These are phyloP conservation scores for Grus americana DNA, from an alignment of 2,113 vertebrate genomes.

Conservation along the genomic window DNA sequence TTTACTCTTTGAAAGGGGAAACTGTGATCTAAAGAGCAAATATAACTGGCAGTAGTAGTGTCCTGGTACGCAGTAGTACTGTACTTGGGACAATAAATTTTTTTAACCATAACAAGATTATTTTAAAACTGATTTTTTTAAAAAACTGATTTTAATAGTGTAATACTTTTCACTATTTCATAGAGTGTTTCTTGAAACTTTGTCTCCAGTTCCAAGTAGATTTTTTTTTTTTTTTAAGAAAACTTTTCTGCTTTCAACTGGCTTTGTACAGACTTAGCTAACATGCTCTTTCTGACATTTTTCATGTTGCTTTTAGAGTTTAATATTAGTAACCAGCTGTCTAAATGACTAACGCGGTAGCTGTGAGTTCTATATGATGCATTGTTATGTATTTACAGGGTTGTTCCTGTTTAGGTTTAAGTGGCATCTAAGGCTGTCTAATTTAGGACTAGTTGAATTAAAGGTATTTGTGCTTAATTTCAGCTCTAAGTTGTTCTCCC, in stretches of 20 bases:
- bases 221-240: background rate
- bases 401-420: background rate
- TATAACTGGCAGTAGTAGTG: background rate
- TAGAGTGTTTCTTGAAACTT: background rate
- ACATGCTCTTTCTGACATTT: background rate
- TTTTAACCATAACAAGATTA: background rate
- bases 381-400: background rate
- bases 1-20: background rate
- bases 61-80: background rate
- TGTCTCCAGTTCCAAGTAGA: background rate
- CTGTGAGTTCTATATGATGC: conserved; percentile 24
- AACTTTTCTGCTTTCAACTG: background rate
- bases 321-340: conserved; percentile 56
- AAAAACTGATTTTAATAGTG: background rate
- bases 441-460: background rate
- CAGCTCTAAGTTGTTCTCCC: background rate
- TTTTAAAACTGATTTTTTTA: background rate
- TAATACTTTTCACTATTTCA: background rate
- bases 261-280: background rate
- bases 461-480: background rate
- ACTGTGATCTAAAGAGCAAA: background rate
- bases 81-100: background rate
- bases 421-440: background rate
- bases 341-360: conserved; percentile 30
- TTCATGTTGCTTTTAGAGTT: background rate